Conservation (phyloP, 2,797 vertebrate species). For the Catharus ustulatus region DNA sequence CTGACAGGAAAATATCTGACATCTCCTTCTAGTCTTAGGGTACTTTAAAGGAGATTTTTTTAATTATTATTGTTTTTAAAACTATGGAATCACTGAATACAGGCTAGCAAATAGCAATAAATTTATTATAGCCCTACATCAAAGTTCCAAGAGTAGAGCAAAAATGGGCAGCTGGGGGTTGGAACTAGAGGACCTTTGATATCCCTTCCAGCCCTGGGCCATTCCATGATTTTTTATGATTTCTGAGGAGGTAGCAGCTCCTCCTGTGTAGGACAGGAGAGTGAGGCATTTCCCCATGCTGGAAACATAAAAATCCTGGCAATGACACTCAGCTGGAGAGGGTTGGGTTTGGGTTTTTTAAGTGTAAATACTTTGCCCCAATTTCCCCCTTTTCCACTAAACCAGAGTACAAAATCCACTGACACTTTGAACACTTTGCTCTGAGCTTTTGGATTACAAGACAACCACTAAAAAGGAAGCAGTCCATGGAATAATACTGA, state of each 20-base stretch:
- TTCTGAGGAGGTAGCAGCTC: neutral
- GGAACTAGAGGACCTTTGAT: neutral
- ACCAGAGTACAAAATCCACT: neutral
- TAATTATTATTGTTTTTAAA: too few relatives aligned
- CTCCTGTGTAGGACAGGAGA: neutral
- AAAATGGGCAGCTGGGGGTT: neutral
- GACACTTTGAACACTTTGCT: neutral
- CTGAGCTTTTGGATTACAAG: neutral
- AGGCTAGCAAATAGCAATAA: neutral
- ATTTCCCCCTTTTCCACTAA: neutral
- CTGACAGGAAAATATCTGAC: neutral
- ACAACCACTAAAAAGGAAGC: neutral
- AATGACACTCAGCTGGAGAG: accelerated
- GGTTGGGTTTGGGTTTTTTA: accelerated
- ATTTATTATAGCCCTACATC: accelerated
- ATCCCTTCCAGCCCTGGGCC: neutral
- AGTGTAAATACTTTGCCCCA: neutral
- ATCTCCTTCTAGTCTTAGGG: too few relatives aligned
- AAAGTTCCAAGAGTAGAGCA: neutral
- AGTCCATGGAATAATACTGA: neutral
- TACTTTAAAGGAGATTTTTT: neutral
- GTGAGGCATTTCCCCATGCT: accelerated
- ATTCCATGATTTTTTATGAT: neutral
- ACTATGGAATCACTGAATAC: neutral
- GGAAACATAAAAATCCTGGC: neutral